Evolutionary conservation across 2,113 vertebrate genomes (phyloP).

Genomic region (Tachuris rubrigastra): DNA sequence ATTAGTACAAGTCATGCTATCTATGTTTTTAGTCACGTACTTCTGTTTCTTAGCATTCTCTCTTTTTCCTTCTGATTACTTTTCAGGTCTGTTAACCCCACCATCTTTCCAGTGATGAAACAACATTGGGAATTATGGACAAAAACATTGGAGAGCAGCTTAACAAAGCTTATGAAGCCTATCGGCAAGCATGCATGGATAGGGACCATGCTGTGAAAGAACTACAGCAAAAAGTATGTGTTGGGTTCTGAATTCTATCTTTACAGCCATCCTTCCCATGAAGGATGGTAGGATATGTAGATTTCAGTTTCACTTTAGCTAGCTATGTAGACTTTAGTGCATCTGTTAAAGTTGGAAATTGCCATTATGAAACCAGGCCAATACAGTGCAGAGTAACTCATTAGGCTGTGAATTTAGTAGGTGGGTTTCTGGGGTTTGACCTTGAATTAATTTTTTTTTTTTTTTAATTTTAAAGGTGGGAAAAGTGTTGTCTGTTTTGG

Average conservation of each 20-base stretch:
- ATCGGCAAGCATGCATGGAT: slow-evolving; percentile 92
- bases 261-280: not conserved
- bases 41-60: not conserved
- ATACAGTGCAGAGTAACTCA: not conserved
- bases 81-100: slow-evolving; percentile 65
- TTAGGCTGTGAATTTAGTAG: not conserved
- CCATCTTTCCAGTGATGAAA: slow-evolving; percentile 86
- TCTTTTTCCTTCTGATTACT: slow-evolving; percentile 46
- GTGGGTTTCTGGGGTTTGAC: not conserved
- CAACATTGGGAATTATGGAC: slow-evolving; percentile 89
- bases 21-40: not conserved
- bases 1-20: not conserved
- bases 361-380: slow-evolving; percentile 4
- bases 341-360: not conserved
- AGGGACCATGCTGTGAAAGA: slow-evolving; percentile 88
- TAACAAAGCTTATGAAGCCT: slow-evolving; percentile 98
- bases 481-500: not conserved
- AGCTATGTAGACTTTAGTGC: not conserved
- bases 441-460: not conserved
- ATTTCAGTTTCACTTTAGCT: slow-evolving; percentile 10
- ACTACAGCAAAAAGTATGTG: slow-evolving; percentile 87
- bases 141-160: slow-evolving; percentile 96
- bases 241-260: not conserved
- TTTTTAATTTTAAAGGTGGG: not conserved
- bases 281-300: not conserved